phyloP scores from a whole-genome alignment of 2,888 invertebrate genomes.

The Limnephilus lunatus region DNA sequence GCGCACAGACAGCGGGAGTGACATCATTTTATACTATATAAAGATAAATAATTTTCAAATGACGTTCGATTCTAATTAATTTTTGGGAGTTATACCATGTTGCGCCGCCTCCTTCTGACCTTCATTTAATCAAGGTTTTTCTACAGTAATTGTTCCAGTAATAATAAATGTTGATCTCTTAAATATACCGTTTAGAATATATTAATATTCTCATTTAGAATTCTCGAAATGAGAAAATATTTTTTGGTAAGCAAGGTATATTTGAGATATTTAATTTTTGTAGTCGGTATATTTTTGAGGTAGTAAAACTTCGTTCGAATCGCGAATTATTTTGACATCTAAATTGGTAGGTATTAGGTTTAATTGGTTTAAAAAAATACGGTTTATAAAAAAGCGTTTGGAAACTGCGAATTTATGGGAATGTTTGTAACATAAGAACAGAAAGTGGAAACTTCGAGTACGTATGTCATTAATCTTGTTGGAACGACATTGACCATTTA shows the following conservation, averaged over 20 bases:
- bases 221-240: background rate
- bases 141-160: background rate
- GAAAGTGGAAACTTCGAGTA: background rate
- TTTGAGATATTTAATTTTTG: background rate
- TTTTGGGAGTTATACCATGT: no score
- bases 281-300: background rate
- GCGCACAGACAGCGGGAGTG: no score
- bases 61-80: no score
- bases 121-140: no score
- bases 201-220: background rate
- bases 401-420: background rate
- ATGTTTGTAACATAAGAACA: background rate
- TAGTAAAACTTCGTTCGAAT: background rate
- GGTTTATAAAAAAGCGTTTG: background rate
- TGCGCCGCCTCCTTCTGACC: no score
- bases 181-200: background rate
- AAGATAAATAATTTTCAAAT: no score
- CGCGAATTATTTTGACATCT: background rate
- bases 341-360: background rate
- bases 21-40: no score
- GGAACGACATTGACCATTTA: background rate
- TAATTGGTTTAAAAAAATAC: background rate
- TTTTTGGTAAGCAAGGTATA: background rate
- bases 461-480: background rate
- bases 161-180: background rate